phyloP scores from a whole-genome alignment of 64 coral and sea anemone species.

The Stylophora pistillata region DNA sequence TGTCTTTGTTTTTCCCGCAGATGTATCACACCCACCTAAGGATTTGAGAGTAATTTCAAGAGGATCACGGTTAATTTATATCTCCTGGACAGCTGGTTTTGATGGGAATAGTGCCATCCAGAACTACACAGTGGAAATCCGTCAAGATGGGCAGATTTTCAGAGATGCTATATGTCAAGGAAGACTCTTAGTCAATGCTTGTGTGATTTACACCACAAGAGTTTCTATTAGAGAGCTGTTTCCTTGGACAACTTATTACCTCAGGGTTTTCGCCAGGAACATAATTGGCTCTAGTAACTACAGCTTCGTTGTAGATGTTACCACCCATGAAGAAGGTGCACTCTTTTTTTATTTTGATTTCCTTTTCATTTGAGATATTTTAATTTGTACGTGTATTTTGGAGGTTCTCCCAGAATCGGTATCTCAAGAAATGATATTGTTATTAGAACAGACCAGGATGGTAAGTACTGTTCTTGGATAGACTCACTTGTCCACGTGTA shows the following conservation, averaged over 20 bases:
- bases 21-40: not conserved
- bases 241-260: constrained; percentile 6
- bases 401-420: no score
- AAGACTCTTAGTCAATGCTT: not conserved
- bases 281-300: not conserved
- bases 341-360: no score
- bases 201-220: not conserved
- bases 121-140: constrained; percentile 1
- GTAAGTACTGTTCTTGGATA: no score
- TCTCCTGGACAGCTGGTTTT: constrained; percentile 28
- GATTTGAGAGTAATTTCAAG: not conserved
- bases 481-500: no score
- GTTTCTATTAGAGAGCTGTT: not conserved
- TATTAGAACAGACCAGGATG: no score
- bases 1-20: not conserved
- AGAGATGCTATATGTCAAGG: not conserved
- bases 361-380: no score
- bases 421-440: no score
- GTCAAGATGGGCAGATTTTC: not conserved
- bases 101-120: constrained; percentile 6
- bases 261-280: constrained; percentile 7
- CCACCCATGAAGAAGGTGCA: constrained; percentile 31
- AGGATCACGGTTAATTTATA: not conserved
- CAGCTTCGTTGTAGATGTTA: not conserved
- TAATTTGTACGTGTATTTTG: no score